Evolutionary conservation across 2,888 invertebrate species (phyloP).

Genomic region (Hesperia comma): DNA sequence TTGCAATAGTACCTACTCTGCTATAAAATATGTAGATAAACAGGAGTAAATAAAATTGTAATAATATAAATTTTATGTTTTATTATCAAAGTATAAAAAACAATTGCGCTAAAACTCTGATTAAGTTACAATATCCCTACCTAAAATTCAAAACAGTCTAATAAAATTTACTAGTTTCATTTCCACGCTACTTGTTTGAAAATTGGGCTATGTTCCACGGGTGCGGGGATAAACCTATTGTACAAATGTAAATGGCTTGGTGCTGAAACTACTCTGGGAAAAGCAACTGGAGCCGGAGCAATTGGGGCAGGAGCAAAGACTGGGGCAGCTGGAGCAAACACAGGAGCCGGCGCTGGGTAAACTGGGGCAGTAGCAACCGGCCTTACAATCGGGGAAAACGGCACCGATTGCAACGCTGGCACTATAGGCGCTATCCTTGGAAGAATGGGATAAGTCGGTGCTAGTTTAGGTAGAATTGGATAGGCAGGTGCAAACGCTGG

Average conservation of each 20-base stretch:
- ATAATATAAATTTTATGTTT: constrained; percentile 53
- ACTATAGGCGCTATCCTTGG: constrained; percentile 48
- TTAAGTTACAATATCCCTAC: constrained; percentile 25
- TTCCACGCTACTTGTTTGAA: constrained; percentile 71
- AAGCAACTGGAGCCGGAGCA: constrained; percentile 56
- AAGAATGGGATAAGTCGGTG: constrained; percentile 40
- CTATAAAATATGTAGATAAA: too few species aligned
- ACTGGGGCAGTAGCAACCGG: constrained; percentile 53
- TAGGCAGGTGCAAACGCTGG: constrained; percentile 44
- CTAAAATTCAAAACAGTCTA: constrained; percentile 18
- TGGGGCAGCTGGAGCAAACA: constrained; percentile 39
- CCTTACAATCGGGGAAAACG: constrained; percentile 56
- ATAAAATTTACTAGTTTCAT: constrained; percentile 54
- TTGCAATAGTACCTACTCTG: too few species aligned
- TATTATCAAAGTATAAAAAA: constrained; percentile 49
- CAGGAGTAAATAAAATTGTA: constrained; percentile 32
- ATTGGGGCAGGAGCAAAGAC: constrained; percentile 55
- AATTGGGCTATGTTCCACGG: constrained; percentile 54
- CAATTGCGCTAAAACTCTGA: constrained; percentile 45
- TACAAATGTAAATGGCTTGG: constrained; percentile 68
- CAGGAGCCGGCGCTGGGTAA: constrained; percentile 51
- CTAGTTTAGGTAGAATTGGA: constrained; percentile 40
- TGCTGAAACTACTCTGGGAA: constrained; percentile 54
- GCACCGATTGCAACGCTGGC: constrained; percentile 53
- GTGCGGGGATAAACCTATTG: constrained; percentile 54